These are phyloP conservation scores for Apeira syringaria DNA, from an alignment of 2,888 invertebrate species.

Conservation along the genomic window DNA sequence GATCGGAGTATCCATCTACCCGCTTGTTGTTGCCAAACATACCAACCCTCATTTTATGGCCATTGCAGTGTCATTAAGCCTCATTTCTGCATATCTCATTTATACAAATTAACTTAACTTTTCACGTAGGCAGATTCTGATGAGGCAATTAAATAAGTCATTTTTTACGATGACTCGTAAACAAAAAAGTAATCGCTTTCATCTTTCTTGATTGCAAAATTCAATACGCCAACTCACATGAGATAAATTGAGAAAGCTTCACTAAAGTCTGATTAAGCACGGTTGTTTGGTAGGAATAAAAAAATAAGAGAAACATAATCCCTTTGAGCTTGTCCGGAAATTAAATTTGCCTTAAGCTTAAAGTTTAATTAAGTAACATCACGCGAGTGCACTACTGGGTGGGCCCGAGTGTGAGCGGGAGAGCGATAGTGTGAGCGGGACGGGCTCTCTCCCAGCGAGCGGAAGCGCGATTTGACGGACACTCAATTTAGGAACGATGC, in stretches of 20 bases:
- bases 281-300: conserved; percentile 47
- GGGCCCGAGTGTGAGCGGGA: conserved; percentile 27
- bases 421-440: conserved; percentile 25
- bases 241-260: conserved; percentile 36
- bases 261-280: conserved; percentile 36
- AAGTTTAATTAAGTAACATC: conserved; percentile 73
- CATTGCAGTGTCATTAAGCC: conserved; percentile 13
- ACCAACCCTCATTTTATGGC: conserved; percentile 4
- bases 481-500: conserved; percentile 56
- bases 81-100: conserved; percentile 5
- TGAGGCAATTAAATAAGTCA: not conserved
- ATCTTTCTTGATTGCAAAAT: conserved; percentile 7
- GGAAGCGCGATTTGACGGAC: conserved; percentile 56
- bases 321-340: conserved; percentile 64
- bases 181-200: conserved; percentile 7
- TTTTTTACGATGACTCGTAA: not conserved
- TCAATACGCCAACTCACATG: conserved; percentile 20
- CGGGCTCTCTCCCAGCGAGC: conserved; percentile 29
- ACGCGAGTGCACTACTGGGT: conserved; percentile 55
- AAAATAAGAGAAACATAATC: conserved; percentile 58
- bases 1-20: conserved; percentile 37
- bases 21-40: conserved; percentile 19
- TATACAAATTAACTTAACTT: conserved; percentile 15
- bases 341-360: conserved; percentile 74
- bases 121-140: not conserved